These are phyloP conservation scores for Ceuthmochares aereus DNA, from an alignment of 2,113 vertebrate species.

Conservation along the genomic window DNA sequence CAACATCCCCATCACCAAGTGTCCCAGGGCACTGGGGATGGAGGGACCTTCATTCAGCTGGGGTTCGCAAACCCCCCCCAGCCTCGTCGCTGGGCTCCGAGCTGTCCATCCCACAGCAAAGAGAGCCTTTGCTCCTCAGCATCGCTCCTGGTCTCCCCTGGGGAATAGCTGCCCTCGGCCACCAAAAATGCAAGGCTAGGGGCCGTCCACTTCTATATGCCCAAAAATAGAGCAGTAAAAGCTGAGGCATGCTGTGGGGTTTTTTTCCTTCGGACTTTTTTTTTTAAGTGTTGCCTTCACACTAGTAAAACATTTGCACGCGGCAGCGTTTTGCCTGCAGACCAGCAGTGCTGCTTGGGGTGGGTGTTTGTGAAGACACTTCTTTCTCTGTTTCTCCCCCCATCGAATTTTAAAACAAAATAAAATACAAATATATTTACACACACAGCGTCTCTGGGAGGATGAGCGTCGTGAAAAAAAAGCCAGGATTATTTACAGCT, in stretches of 20 bases:
- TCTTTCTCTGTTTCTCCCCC: not conserved
- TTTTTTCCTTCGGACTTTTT: not conserved
- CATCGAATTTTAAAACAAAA: not conserved
- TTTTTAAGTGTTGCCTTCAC: not conserved
- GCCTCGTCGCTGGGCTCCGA: not conserved
- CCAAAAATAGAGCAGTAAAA: not conserved
- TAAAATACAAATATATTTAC: not conserved
- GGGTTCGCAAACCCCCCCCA: not conserved
- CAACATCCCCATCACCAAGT: not conserved
- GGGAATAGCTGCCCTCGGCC: not conserved
- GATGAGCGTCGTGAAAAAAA: not conserved
- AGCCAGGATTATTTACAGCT: not conserved
- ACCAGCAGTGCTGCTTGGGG: not conserved
- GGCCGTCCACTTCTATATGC: not conserved
- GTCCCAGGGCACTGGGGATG: fast-evolving
- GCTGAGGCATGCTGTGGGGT: not conserved
- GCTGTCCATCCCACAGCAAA: not conserved
- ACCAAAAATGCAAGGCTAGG: not conserved
- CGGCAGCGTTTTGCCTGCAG: not conserved
- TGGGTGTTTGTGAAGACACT: not conserved
- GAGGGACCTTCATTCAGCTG: not conserved
- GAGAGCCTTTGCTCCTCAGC: not conserved
- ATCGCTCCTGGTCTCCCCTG: not conserved
- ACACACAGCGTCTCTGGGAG: not conserved
- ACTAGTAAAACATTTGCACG: not conserved